These are phyloP conservation scores for Mallotus villosus DNA, from an alignment of 2,797 vertebrate genomes.

Conservation along the genomic window DNA sequence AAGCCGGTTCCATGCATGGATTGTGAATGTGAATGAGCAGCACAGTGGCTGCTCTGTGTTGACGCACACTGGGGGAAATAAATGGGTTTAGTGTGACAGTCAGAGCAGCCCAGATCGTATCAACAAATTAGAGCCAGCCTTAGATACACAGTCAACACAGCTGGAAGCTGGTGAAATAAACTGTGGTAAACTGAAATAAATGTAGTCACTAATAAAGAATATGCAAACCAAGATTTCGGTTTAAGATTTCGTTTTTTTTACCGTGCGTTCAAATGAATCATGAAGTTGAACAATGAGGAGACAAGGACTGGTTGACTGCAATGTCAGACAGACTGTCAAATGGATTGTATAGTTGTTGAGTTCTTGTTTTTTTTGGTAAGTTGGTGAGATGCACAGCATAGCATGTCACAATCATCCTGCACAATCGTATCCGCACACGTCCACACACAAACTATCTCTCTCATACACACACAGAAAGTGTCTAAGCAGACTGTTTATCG, in stretches of 20 bases:
- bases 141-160: neutral
- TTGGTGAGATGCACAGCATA: no score
- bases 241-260: no score
- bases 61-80: neutral
- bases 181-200: neutral
- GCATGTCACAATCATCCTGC: neutral
- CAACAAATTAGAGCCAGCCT: neutral
- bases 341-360: neutral
- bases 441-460: neutral
- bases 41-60: neutral
- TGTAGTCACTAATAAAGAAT: no score
- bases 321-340: neutral
- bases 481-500: neutral
- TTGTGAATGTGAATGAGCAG: conserved; percentile 14
- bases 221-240: no score
- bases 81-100: conserved; percentile 5
- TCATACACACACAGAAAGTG: neutral
- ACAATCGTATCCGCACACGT: neutral
- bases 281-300: neutral
- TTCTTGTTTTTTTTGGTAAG: neutral
- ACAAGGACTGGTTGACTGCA: neutral
- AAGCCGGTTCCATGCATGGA: neutral
- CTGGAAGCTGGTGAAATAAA: neutral
- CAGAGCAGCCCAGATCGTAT: neutral
- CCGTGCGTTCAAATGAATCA: neutral